These are phyloP conservation scores for Carassius carassius DNA, from an alignment of 2,113 vertebrate species.

Conservation along the genomic window DNA sequence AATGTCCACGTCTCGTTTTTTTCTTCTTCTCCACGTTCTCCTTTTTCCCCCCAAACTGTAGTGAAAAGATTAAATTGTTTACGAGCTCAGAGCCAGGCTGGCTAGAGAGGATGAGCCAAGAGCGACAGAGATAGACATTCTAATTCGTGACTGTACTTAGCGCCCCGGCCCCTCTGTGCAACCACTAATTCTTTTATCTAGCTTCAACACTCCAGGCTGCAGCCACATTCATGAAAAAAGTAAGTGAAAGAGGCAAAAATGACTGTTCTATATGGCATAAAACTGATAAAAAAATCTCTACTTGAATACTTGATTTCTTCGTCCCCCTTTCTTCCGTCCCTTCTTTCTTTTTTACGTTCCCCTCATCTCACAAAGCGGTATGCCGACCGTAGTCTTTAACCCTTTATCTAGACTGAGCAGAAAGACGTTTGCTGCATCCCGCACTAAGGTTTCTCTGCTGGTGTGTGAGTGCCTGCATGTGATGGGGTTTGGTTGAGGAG, in stretches of 20 bases:
- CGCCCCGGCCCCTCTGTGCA: constrained; percentile 83
- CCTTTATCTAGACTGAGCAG: constrained; percentile 99
- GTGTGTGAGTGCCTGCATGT: constrained; percentile 37
- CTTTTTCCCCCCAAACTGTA: constrained; percentile 88
- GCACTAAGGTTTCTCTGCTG: constrained; percentile 75
- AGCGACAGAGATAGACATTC: constrained; percentile 98
- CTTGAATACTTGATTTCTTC: constrained; percentile 93
- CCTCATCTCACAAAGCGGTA: constrained; percentile 81
- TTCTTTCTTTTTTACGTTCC: constrained; percentile 44
- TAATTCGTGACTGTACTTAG: constrained; percentile 94
- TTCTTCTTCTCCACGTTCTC: constrained; percentile 63
- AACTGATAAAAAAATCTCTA: constrained; percentile 93
- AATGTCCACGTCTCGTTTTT: constrained; percentile 66
- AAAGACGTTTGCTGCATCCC: constrained; percentile 90
- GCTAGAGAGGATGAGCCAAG: constrained; percentile 87
- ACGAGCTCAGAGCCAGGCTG: constrained; percentile 89
- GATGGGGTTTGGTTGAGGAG: constrained; percentile 36
- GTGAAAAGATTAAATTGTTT: constrained; percentile 99
- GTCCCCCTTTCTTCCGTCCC: constrained; percentile 60
- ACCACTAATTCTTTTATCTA: constrained; percentile 99
- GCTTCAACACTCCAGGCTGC: constrained; percentile 96
- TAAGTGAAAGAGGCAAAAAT: constrained; percentile 84
- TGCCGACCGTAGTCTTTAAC: constrained; percentile 97
- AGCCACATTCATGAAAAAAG: constrained; percentile 86
- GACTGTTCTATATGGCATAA: constrained; percentile 86